These are phyloP conservation scores for Platyscapa corneri DNA, from an alignment of 1,140 invertebrate genomes.

Conservation along the genomic window DNA sequence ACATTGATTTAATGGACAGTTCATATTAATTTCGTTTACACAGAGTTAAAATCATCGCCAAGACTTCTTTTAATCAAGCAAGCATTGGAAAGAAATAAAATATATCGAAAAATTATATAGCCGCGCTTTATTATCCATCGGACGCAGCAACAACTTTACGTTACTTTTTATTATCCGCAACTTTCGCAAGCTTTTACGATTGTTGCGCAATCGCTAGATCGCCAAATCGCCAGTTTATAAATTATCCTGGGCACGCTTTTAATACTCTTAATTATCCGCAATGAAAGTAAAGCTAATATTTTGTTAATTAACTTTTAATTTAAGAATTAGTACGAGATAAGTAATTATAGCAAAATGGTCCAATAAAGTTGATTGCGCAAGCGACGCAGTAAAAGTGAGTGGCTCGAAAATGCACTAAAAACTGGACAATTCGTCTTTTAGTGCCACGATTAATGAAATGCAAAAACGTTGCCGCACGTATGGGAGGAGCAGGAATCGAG, in stretches of 20 bases:
- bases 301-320: background rate
- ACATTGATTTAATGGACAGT: background rate
- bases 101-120: background rate
- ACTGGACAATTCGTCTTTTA: background rate
- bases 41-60: background rate
- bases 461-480: background rate
- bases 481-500: background rate
- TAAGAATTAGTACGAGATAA: background rate
- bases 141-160: background rate
- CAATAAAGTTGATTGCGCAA: slow-evolving; percentile 10
- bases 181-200: background rate
- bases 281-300: background rate
- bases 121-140: background rate
- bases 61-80: background rate
- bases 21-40: background rate
- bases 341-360: background rate
- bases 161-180: background rate
- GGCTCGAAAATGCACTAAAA: background rate
- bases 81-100: background rate
- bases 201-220: too few relatives aligned
- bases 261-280: background rate
- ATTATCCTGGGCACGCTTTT: background rate
- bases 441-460: background rate
- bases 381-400: background rate
- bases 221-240: background rate